Evolutionary conservation across 64 coral and sea anemone genomes (phyloP), one percentile per base, ranked within the genome.

Genomic region (Dendronephthya gigantea): DNA sequence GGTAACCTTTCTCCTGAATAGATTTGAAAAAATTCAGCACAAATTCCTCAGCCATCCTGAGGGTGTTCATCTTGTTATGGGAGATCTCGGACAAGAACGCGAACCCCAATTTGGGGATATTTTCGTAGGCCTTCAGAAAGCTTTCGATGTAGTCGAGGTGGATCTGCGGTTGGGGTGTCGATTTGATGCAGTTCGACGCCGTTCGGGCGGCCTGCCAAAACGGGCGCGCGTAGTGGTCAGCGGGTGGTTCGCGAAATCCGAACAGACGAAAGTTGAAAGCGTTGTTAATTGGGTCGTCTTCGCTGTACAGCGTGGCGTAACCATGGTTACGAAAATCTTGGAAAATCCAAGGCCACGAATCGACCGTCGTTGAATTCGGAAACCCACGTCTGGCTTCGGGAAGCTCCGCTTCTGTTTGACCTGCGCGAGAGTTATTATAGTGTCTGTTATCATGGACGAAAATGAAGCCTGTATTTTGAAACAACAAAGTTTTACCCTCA

Each of bases 101-200:
- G 30, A 98, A 86, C 10, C 92, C 94, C 82, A 98, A 87, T 50
- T 93, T 98, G 2, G 87, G 94, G 6, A 68, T 90, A 1, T 87
- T 36, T 69, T 52, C 81, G 38, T 98, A 98, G 0, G 94, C 92
- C 8, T 93, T 55, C 22, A 91, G 72, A 40, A 98, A 98, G 11
- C 90, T 90, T 87, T 85, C 90, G 14, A 98, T 74, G 55, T 98
- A 98, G 70, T 93, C 65, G 66, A 98, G 86, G 32, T 93, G 92
- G 62, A 98, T 84, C 11, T 50, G n/a, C 72, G 90, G 94, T 35
- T 93, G 92, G 35, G 92, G 89, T 81, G 88, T 85, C 36, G 84
- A 65, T 27, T 81, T 72, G 34, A 98, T 87, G 55, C 94, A 98
- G 23, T 58, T 11, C 6, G 6, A 6, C 41, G 41, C 41, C 4